These are phyloP conservation scores for Eira barbara DNA, from an alignment of 2,113 vertebrate species.

Conservation along the genomic window DNA sequence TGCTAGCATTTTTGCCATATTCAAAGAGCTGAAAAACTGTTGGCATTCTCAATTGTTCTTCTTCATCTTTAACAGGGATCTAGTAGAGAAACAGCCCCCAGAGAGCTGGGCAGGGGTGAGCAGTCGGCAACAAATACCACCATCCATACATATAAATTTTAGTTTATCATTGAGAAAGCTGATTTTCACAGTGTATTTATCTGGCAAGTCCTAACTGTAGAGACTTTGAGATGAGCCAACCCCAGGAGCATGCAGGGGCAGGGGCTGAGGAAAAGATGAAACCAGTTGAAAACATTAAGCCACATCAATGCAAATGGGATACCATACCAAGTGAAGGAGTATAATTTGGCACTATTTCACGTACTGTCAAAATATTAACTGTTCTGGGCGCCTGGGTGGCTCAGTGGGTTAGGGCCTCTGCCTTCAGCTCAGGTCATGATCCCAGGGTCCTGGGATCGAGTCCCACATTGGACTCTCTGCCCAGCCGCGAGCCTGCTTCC, in stretches of 20 bases:
- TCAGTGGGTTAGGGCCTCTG: no score
- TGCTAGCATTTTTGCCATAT: background rate
- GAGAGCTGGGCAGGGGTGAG: background rate
- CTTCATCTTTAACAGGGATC: background rate
- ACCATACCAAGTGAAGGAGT: background rate
- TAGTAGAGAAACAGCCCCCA: background rate
- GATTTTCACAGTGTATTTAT: conserved; percentile 55
- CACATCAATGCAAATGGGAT: background rate
- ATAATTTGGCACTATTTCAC: background rate
- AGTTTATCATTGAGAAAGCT: background rate
- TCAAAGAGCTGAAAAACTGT: background rate
- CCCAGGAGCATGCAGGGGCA: conserved; percentile 43
- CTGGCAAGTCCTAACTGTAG: conserved; percentile 52
- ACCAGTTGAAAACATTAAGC: background rate
- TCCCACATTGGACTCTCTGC: no score
- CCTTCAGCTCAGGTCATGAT: no score
- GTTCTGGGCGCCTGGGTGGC: no score
- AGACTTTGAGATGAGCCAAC: conserved; percentile 51
- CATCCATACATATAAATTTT: background rate
- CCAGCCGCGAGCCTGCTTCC: no score
- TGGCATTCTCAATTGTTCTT: background rate
- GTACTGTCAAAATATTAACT: conserved; percentile 33
- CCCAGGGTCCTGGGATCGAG: no score
- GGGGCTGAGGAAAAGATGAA: conserved; percentile 41
- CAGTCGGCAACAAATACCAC: background rate